Evolutionary conservation across 2,888 invertebrate genomes (phyloP).

Genomic region (Oithona nana): DNA sequence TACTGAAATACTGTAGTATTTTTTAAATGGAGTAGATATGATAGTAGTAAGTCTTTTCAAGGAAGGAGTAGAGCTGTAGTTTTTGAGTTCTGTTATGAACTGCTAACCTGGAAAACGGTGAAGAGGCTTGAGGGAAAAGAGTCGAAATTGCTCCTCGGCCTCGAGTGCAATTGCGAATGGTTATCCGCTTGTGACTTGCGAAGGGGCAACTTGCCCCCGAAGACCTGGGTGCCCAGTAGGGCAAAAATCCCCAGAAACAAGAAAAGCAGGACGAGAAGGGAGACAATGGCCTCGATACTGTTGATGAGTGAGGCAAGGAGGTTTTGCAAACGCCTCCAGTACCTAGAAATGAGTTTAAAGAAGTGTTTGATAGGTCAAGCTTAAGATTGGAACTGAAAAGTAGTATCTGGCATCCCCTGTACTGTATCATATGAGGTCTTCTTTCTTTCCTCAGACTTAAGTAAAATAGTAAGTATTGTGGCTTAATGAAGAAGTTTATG

Average conservation of each 20-base stretch:
- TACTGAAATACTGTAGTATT: too few relatives aligned
- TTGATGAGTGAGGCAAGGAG: conserved; percentile 92
- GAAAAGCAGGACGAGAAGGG: conserved; percentile 83
- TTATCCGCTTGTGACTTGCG: conserved; percentile 33
- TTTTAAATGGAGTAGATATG: too few relatives aligned
- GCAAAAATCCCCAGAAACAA: conserved; percentile 99
- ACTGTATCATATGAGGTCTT: too few relatives aligned
- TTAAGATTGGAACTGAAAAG: neutral
- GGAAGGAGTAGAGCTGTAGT: too few relatives aligned
- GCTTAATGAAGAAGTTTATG: too few relatives aligned
- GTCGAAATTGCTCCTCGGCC: conserved; percentile 92
- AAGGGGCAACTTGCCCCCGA: conserved; percentile 86
- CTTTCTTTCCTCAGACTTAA: too few relatives aligned
- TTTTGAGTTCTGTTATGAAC: too few relatives aligned
- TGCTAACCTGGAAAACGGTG: conserved; percentile 93
- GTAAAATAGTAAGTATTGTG: too few relatives aligned
- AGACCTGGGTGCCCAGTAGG: conserved; percentile 96
- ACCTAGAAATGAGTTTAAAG: conserved; percentile 46
- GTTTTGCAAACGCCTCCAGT: conserved; percentile 95
- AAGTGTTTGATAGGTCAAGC: neutral
- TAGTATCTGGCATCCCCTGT: too few relatives aligned
- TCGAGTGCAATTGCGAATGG: conserved; percentile 50
- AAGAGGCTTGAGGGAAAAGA: conserved; percentile 94
- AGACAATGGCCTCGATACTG: conserved; percentile 97
- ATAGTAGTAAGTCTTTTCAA: too few relatives aligned